These are phyloP conservation scores for Mesorhabditis spiculigera DNA, from an alignment of 2,888 invertebrate genomes.

Conservation along the genomic window DNA sequence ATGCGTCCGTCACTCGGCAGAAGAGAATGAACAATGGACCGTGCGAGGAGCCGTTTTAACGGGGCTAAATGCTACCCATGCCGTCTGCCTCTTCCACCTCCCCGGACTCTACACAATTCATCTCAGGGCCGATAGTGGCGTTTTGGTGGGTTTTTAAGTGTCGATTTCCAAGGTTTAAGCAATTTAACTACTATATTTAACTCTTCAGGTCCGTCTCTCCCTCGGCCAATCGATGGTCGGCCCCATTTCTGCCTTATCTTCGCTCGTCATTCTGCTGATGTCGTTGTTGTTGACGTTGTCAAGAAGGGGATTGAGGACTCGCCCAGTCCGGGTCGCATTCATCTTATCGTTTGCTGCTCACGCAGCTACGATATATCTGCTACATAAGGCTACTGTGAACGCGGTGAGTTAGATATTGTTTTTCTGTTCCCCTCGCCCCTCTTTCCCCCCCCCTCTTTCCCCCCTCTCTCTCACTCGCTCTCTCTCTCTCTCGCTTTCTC, in stretches of 20 bases:
- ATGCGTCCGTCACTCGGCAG: conserved; percentile 31
- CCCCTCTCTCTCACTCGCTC: too few relatives aligned
- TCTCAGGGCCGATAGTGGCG: conserved; percentile 25
- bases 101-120: conserved; percentile 47
- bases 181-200: background rate
- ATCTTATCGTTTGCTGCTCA: conserved; percentile 47
- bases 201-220: background rate
- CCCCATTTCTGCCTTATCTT: background rate
- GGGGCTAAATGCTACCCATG: conserved; percentile 51
- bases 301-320: background rate
- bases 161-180: background rate
- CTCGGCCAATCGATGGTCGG: background rate
- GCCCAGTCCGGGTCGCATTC: conserved; percentile 28
- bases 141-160: conserved; percentile 10
- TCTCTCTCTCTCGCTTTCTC: background rate
- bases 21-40: conserved; percentile 24
- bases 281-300: background rate
- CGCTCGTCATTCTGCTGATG: background rate
- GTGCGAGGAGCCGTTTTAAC: conserved; percentile 31
- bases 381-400: conserved; percentile 41
- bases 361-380: conserved; percentile 37
- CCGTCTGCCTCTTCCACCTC: conserved; percentile 40
- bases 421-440: too few relatives aligned
- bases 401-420: conserved; percentile 30
- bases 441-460: too few relatives aligned